A percentile compares a stretch with the other conserved stretches of the same genome.
These are phyloP conservation scores for Hassar affinis DNA, from an alignment of 2,113 vertebrate species.

Conservation along the genomic window DNA sequence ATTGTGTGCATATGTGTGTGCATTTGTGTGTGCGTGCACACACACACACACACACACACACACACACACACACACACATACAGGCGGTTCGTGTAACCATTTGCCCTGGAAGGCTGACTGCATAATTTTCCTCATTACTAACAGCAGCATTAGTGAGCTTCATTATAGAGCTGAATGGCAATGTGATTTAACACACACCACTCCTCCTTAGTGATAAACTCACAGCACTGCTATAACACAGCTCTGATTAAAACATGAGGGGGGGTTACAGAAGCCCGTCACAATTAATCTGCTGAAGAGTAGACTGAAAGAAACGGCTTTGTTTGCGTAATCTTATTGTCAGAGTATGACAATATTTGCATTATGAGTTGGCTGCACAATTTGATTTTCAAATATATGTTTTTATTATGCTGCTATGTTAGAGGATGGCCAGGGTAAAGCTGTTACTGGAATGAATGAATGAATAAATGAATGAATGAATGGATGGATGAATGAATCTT, in stretches of 20 bases:
- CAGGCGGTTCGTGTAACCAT: background rate
- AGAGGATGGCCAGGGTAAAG: background rate
- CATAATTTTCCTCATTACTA: conserved; percentile 46
- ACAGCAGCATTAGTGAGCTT: conserved; percentile 47
- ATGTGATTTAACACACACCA: conserved; percentile 48
- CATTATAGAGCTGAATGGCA: conserved; percentile 52
- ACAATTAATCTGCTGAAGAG: conserved; percentile 3
- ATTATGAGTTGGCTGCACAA: background rate
- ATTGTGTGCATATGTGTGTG: background rate
- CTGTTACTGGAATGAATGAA: background rate
- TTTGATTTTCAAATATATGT: conserved; percentile 4
- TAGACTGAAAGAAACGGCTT: conserved; percentile 7
- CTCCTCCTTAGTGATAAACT: conserved; percentile 36
- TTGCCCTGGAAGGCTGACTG: conserved; percentile 47
- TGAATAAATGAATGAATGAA: background rate
- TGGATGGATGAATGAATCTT: background rate
- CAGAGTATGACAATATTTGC: background rate
- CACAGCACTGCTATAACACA: conserved; percentile 61
- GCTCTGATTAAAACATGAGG: conserved; percentile 71
- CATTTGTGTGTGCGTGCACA: background rate
- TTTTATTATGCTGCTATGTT: background rate
- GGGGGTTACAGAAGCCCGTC: conserved; percentile 61
- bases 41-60: no score
- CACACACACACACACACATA: no score
- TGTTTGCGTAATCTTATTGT: conserved; percentile 6